Percentiles rank a stretch among this genome's conserved stretches.
These are phyloP conservation scores for Brotula barbata DNA, from an alignment of 2,797 vertebrate genomes.

Conservation along the genomic window DNA sequence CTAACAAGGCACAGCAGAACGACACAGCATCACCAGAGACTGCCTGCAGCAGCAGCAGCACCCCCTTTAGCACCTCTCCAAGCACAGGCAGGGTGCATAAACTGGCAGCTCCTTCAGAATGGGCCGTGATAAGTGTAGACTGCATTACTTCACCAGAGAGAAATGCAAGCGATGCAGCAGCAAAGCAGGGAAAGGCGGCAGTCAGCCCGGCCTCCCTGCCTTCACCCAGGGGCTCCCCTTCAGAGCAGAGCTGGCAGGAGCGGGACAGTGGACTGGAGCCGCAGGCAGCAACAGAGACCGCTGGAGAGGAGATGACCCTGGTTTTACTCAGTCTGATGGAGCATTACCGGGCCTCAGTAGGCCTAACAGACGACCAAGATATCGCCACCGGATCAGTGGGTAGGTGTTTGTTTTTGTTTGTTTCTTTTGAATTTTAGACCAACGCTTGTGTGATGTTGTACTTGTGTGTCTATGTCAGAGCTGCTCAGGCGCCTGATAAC, in stretches of 20 bases:
- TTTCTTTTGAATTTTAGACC: not conserved
- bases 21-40: slow-evolving; percentile 39
- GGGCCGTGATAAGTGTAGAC: slow-evolving; percentile 67
- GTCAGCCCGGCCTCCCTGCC: slow-evolving; percentile 28
- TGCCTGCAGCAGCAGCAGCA: slow-evolving; percentile 16
- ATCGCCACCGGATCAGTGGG: slow-evolving; percentile 67
- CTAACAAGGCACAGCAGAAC: slow-evolving; percentile 40
- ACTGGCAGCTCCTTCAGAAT: slow-evolving; percentile 55
- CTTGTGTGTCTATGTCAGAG: slow-evolving; percentile 53
- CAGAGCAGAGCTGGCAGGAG: slow-evolving; percentile 69
- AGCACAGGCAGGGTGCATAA: slow-evolving; percentile 54
- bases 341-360: slow-evolving; percentile 64
- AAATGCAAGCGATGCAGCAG: slow-evolving; percentile 20
- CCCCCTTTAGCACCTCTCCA: slow-evolving; percentile 36
- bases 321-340: slow-evolving; percentile 72
- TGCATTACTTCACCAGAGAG: slow-evolving; percentile 27
- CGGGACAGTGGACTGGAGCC: slow-evolving; percentile 67
- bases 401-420: slow-evolving; percentile 39
- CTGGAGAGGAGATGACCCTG: slow-evolving; percentile 63
- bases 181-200: slow-evolving; percentile 6
- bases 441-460: not conserved
- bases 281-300: slow-evolving; percentile 51
- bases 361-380: slow-evolving; percentile 57
- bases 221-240: slow-evolving; percentile 37
- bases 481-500: slow-evolving; percentile 71